These are phyloP conservation scores for Hormaphis cornu DNA, from an alignment of 1,140 invertebrate species.

Conservation along the genomic window DNA sequence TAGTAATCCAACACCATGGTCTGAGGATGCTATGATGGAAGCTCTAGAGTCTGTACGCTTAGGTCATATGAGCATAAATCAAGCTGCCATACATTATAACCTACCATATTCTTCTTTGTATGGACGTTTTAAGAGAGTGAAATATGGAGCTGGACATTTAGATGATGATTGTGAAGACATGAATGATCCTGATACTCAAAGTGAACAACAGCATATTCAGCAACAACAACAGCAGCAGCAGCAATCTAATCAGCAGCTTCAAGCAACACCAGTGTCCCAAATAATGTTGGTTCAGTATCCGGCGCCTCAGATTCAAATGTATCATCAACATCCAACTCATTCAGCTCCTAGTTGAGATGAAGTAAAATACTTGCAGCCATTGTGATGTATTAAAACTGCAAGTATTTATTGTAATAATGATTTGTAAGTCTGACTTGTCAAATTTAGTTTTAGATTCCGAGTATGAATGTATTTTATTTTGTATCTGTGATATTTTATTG, in stretches of 20 bases:
- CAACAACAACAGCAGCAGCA: not conserved
- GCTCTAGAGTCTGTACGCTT: constrained; percentile 73
- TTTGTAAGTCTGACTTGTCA: not conserved
- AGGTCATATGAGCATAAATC: constrained; percentile 85
- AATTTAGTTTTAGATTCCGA: not conserved
- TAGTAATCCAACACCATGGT: constrained; percentile 79
- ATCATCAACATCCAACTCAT: constrained; percentile 35
- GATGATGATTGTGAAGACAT: constrained; percentile 34
- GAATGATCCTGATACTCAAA: constrained; percentile 4
- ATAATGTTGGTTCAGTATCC: constrained; percentile 39
- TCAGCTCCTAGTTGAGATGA: constrained; percentile 35
- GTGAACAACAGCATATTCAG: constrained; percentile 2
- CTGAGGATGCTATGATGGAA: constrained; percentile 79
- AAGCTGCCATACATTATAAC: constrained; percentile 85
- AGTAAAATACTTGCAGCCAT: constrained; percentile 33
- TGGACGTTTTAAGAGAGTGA: constrained; percentile 71
- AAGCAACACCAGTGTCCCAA: constrained; percentile 34
- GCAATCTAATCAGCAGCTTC: constrained; percentile 10
- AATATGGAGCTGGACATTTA: constrained; percentile 44
- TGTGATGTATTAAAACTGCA: constrained; percentile 19
- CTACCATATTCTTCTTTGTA: constrained; percentile 80
- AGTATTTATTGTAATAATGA: constrained; percentile 3
- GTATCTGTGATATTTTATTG: constrained; percentile 12
- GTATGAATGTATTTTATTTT: too few species aligned
- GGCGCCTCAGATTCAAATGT: constrained; percentile 37